These are phyloP conservation scores for Melieria omissa DNA, from an alignment of 2,888 invertebrate species.

Conservation along the genomic window DNA sequence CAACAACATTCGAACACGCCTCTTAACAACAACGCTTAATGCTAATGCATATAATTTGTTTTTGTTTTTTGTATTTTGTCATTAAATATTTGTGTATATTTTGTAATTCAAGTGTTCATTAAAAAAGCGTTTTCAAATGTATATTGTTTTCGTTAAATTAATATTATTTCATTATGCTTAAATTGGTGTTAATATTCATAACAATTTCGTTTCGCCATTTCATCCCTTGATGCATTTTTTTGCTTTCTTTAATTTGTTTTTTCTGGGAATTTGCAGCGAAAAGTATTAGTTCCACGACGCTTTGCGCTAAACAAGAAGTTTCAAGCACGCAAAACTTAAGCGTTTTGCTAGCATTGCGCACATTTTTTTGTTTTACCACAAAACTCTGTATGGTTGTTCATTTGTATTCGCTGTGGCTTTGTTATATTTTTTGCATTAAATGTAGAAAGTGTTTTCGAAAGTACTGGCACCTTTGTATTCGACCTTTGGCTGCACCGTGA, in stretches of 20 bases:
- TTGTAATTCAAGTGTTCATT: conserved; percentile 13
- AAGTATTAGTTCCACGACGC: neutral
- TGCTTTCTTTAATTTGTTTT: neutral
- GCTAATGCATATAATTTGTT: conserved; percentile 1
- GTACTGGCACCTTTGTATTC: conserved; percentile 44
- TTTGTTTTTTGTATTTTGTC: conserved; percentile 7
- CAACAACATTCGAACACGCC: conserved; percentile 19
- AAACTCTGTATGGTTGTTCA: conserved; percentile 9
- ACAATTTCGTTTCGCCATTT: conserved; percentile 31
- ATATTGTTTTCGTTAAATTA: neutral
- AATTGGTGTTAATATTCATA: conserved; percentile 37
- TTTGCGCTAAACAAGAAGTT: neutral
- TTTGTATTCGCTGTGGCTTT: conserved; percentile 15
- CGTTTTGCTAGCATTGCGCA: conserved; percentile 20
- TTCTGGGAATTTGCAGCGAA: neutral
- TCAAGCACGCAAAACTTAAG: conserved; percentile 1
- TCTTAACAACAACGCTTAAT: conserved; percentile 24
- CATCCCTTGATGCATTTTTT: neutral
- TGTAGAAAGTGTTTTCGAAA: neutral
- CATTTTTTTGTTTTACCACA: conserved; percentile 5
- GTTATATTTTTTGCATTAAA: conserved; percentile 30
- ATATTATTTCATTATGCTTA: conserved; percentile 18
- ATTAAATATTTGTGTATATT: neutral
- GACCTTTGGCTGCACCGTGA: conserved; percentile 40
- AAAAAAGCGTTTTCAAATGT: neutral